Evolutionary conservation across 2,888 invertebrate species (phyloP), one percentile per base, ranked within the genome.

Genomic region (Entomobrya multifasciata): DNA sequence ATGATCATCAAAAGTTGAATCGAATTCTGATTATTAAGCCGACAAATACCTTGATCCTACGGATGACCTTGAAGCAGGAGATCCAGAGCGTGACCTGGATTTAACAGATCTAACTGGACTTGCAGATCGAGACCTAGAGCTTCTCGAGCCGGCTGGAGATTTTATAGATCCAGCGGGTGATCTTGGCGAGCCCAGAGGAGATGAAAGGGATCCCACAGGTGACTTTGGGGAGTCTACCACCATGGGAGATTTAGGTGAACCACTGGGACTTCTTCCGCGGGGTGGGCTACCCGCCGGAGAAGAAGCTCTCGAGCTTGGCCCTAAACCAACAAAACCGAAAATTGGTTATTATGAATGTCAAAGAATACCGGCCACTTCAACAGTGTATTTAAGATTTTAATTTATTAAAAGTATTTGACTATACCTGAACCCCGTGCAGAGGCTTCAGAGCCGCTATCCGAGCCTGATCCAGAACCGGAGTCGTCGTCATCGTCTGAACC

Each of bases 11-110:
- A n/a, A n/a, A n/a, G n/a, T n/a, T n/a, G n/a, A n/a, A n/a, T n/a
- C n/a, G n/a, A n/a, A n/a, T n/a, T n/a, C n/a, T n/a, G n/a, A n/a
- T n/a, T n/a, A n/a, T n/a, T n/a, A n/a, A n/a, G n/a, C n/a, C n/a
- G n/a, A n/a, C n/a, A n/a, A n/a, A n/a, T n/a, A 62, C 89, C 90
- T 15, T 87, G 90, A 41, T 93, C 93, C 93, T 27, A n/a, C n/a
- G n/a, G 92, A 92, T 0, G 93, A 92, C 5, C 91, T 89, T 17
- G 93, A 93, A 88, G 93, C 93, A 0, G 93, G 92, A 57, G 88
- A 83, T 17, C 87, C 89, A 52, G 65, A 80, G 15, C 87, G 87
- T 82, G 91, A 91, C 8, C 91, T 91, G 3, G 92, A 92, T 0
- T 93, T 92, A 6, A 91, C 88, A 17, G 93, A 93, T 89, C 93